These are phyloP conservation scores for Neogobius melanostomus DNA, from an alignment of 2,113 vertebrate genomes.

Conservation along the genomic window DNA sequence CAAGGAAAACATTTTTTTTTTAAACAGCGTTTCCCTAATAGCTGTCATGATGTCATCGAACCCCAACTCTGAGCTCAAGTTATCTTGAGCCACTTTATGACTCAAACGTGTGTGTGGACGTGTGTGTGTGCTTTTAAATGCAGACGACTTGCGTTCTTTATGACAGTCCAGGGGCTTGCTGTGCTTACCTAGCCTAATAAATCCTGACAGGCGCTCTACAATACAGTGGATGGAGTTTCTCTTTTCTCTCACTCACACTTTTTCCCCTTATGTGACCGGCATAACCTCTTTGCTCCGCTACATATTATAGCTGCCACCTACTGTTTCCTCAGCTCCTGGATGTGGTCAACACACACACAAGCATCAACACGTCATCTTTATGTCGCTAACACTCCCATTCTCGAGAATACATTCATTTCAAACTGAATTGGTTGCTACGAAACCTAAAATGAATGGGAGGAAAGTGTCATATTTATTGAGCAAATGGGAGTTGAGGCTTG, in stretches of 20 bases:
- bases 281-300: conserved; percentile 39
- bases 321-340: conserved; percentile 49
- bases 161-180: conserved; percentile 37
- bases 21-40: conserved; percentile 42
- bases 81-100: conserved; percentile 63
- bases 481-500: conserved; percentile 24
- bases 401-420: neutral
- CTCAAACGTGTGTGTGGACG: conserved; percentile 20
- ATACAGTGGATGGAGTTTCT: conserved; percentile 62
- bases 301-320: conserved; percentile 62
- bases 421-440: conserved; percentile 2
- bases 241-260: conserved; percentile 50
- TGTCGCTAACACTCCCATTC: conserved; percentile 1
- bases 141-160: conserved; percentile 41
- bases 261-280: conserved; percentile 20
- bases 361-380: conserved; percentile 8
- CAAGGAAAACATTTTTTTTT: conserved; percentile 49
- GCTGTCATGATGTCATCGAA: conserved; percentile 67
- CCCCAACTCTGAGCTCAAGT: conserved; percentile 51
- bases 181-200: conserved; percentile 56
- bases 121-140: conserved; percentile 14
- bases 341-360: conserved; percentile 30
- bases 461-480: conserved; percentile 33
- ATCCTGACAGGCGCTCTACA: conserved; percentile 62
- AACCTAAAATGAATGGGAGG: conserved; percentile 4